phyloP scores from a whole-genome alignment of 2,888 invertebrate genomes.

The Julus scandinavius region DNA sequence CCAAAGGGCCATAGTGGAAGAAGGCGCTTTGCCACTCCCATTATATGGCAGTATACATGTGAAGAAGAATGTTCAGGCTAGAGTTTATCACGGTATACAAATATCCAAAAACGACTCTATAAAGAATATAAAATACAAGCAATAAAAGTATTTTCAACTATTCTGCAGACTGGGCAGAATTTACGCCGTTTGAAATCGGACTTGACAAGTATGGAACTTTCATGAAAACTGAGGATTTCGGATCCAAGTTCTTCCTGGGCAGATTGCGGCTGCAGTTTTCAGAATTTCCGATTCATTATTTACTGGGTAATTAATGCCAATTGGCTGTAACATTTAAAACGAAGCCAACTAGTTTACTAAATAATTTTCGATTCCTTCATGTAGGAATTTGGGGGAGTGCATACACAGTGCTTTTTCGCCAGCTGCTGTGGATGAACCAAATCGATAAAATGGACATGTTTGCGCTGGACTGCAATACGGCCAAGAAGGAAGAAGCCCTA shows the following conservation, averaged over 20 bases:
- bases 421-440: slow-evolving; percentile 65
- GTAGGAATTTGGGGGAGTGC: slow-evolving; percentile 68
- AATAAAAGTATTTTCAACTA: background rate
- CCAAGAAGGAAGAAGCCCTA: slow-evolving; percentile 55
- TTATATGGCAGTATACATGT: slow-evolving; percentile 68
- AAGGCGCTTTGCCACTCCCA: slow-evolving; percentile 66
- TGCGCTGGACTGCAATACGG: slow-evolving; percentile 55
- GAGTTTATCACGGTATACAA: slow-evolving; percentile 66
- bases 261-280: slow-evolving; percentile 63
- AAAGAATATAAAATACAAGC: background rate
- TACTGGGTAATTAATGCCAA: slow-evolving; percentile 66
- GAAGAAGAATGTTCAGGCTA: slow-evolving; percentile 67
- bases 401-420: slow-evolving; percentile 67
- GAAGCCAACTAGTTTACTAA: background rate
- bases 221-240: slow-evolving; percentile 66
- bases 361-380: background rate
- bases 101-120: background rate
- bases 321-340: background rate
- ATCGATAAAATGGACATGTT: slow-evolving; percentile 59
- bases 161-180: slow-evolving; percentile 68
- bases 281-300: slow-evolving; percentile 67
- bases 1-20: slow-evolving; percentile 63
- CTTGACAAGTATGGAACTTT: slow-evolving; percentile 68
- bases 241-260: slow-evolving; percentile 66
- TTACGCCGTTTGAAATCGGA: slow-evolving; percentile 68